These are phyloP conservation scores for Euschistus heros DNA, from an alignment of 1,140 invertebrate species.

Conservation along the genomic window DNA sequence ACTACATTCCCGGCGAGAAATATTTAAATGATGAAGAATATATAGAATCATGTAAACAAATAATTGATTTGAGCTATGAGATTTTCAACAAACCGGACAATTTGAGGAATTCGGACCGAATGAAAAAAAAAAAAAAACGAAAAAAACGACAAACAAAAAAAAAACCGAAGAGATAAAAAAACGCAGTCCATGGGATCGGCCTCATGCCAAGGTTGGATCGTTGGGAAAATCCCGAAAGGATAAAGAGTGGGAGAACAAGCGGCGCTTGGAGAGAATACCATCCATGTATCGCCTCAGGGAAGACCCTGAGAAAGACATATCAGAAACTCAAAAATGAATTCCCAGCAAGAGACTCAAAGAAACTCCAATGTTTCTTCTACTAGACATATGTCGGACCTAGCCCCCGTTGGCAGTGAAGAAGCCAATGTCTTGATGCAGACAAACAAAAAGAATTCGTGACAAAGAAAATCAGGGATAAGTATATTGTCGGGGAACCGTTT, in stretches of 20 bases:
- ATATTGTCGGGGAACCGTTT: not conserved
- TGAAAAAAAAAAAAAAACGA: too few relatives aligned
- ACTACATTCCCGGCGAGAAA: not conserved
- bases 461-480: not conserved
- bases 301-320: not conserved
- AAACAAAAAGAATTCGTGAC: not conserved
- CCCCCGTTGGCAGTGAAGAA: not conserved
- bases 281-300: not conserved
- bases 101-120: not conserved
- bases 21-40: not conserved
- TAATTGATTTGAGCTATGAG: not conserved
- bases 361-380: not conserved
- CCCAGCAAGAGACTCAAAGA: not conserved
- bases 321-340: not conserved
- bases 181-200: not conserved
- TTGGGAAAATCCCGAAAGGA: not conserved
- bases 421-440: not conserved
- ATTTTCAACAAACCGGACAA: not conserved
- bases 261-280: not conserved
- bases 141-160: too few relatives aligned
- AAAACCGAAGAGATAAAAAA: not conserved
- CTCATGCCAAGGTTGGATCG: not conserved
- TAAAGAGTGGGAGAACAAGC: not conserved
- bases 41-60: not conserved
- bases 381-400: not conserved